Evolutionary conservation across 1,140 invertebrate species (phyloP).

Genomic region (Diorhabda carinulata): DNA sequence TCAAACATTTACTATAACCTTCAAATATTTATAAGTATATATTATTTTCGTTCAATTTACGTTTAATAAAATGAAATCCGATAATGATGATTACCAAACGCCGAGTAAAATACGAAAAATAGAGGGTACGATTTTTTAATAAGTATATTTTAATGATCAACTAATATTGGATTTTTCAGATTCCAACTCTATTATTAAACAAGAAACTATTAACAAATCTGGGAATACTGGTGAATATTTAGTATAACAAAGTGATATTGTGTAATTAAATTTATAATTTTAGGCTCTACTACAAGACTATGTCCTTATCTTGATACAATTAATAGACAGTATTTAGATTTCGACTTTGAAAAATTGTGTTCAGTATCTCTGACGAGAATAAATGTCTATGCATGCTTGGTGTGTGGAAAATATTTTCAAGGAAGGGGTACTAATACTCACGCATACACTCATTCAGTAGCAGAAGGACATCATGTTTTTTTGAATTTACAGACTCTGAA

Average conservation of each 20-base stretch:
- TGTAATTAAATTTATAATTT: neutral
- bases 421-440: constrained; percentile 96
- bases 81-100: neutral
- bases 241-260: no score
- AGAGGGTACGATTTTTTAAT: neutral
- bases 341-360: constrained; percentile 99
- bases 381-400: constrained; percentile 99
- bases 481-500: constrained; percentile 95
- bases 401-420: constrained; percentile 99
- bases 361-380: constrained; percentile 96
- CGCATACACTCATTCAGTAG: constrained; percentile 97
- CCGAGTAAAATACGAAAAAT: neutral
- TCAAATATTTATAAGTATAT: no score
- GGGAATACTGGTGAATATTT: no score
- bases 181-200: neutral
- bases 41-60: no score
- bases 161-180: neutral
- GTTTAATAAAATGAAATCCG: neutral
- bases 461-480: constrained; percentile 96
- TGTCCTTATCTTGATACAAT: constrained; percentile 98
- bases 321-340: constrained; percentile 94
- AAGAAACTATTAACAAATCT: neutral
- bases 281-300: constrained; percentile 24
- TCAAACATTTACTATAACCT: no score
- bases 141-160: neutral